Conservation (phyloP, 2,888 invertebrate species). For the Archips xylosteana region DNA sequence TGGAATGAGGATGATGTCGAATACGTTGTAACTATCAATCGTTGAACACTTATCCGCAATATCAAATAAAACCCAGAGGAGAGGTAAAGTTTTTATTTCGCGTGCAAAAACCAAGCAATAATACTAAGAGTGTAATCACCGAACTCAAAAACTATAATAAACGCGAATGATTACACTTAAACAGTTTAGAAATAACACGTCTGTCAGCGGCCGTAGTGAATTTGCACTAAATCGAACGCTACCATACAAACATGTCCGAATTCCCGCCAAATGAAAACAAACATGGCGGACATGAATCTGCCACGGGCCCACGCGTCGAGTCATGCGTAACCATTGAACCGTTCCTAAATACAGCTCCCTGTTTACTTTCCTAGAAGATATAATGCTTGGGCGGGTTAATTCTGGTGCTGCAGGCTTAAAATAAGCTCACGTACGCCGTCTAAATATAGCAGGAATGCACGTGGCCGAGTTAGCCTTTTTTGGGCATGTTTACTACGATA, state of each 20-base stretch:
- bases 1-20: too few relatives aligned
- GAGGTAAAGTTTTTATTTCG: background rate
- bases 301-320: conserved; percentile 68
- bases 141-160: conserved; percentile 53
- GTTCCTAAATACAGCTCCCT: conserved; percentile 74
- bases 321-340: conserved; percentile 66
- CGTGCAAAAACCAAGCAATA: conserved; percentile 20
- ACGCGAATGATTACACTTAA: conserved; percentile 55
- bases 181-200: conserved; percentile 59
- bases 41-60: background rate
- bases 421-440: conserved; percentile 71
- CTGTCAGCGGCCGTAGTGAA: conserved; percentile 76
- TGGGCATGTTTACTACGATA: conserved; percentile 50
- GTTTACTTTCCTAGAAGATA: conserved; percentile 76
- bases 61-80: background rate
- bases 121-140: conserved; percentile 47
- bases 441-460: conserved; percentile 52
- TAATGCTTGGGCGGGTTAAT: conserved; percentile 71
- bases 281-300: conserved; percentile 69
- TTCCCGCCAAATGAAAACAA: conserved; percentile 65
- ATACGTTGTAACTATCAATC: too few relatives aligned
- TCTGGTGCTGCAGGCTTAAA: conserved; percentile 68
- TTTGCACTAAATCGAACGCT: conserved; percentile 75
- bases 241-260: conserved; percentile 73
- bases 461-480: conserved; percentile 57